These are phyloP conservation scores for Axinella damicornis DNA, from an alignment of 37 sponge, comb jelly and placozoan species.

Conservation along the genomic window DNA sequence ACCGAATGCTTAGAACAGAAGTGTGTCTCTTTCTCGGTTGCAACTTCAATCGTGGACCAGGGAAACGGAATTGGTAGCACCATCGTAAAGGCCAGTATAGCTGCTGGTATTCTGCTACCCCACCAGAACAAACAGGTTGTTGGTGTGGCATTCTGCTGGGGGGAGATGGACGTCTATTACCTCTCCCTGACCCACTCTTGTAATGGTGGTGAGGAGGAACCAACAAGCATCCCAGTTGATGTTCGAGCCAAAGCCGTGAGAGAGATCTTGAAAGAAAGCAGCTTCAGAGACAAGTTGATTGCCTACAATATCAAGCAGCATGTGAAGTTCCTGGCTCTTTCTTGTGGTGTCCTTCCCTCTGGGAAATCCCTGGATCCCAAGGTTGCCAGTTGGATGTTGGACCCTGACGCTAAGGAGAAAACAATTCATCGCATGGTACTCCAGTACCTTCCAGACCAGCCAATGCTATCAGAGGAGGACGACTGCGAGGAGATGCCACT, in stretches of 20 bases:
- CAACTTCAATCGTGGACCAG: conserved; percentile 23
- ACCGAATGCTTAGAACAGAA: conserved; percentile 77
- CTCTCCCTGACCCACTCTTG: conserved; percentile 41
- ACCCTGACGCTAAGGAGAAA: conserved; percentile 85
- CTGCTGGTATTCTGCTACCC: conserved; percentile 44
- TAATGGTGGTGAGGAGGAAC: neutral
- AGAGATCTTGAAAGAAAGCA: conserved; percentile 12
- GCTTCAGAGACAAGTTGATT: conserved; percentile 34
- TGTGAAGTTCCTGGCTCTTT: conserved; percentile 61
- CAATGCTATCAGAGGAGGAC: conserved; percentile 47
- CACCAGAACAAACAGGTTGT: conserved; percentile 58
- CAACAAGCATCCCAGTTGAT: neutral
- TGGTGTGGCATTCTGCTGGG: conserved; percentile 91
- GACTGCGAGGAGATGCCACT: conserved; percentile 48
- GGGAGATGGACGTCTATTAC: conserved; percentile 86
- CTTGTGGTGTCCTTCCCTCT: conserved; percentile 46
- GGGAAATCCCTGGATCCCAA: conserved; percentile 65
- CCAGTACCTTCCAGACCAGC: conserved; percentile 79
- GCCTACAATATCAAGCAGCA: conserved; percentile 86
- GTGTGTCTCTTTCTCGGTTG: conserved; percentile 75
- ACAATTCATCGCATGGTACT: conserved; percentile 76
- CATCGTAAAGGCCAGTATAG: neutral
- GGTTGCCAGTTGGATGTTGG: conserved; percentile 91
- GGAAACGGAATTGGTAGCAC: conserved; percentile 35
- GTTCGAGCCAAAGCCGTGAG: conserved; percentile 22